A percentile compares a stretch with the other conserved stretches of the same genome.
Conservation (phyloP, 2,797 vertebrate species). For the Spea hammondii region DNA sequence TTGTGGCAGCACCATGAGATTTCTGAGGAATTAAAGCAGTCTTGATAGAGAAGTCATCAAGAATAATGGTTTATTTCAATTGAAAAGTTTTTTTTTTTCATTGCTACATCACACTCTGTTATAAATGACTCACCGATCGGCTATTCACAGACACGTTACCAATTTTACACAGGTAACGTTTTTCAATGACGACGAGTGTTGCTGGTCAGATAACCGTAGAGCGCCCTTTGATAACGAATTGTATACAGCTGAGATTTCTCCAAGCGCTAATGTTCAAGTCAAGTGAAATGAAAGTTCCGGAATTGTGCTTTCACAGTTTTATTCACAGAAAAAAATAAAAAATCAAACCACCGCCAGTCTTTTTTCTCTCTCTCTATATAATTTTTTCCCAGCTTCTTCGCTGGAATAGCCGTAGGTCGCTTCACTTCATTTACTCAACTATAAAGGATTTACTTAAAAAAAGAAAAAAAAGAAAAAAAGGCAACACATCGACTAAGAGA, state of each 20-base stretch:
- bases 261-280: constrained; percentile 68
- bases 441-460: constrained; percentile 58
- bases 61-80: too few species aligned
- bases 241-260: constrained; percentile 64
- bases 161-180: not conserved
- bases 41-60: too few species aligned
- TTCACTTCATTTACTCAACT: constrained; percentile 65
- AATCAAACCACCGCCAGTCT: constrained; percentile 69
- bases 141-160: not conserved
- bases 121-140: too few species aligned
- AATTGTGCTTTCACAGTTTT: constrained; percentile 74
- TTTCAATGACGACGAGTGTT: not conserved
- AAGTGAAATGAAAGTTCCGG: constrained; percentile 72
- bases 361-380: constrained; percentile 1
- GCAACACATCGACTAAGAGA: constrained; percentile 58
- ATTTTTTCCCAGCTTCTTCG: constrained; percentile 50
- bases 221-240: not conserved
- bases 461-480: constrained; percentile 37
- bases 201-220: not conserved
- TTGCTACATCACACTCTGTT: too few species aligned
- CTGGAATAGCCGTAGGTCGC: constrained; percentile 68
- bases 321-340: constrained; percentile 67
- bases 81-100: too few species aligned
- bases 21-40: too few species aligned
- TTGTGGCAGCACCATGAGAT: too few species aligned